Evolutionary conservation across 1,140 invertebrate species (phyloP).

Genomic region (Pogonomyrmex californicus): DNA sequence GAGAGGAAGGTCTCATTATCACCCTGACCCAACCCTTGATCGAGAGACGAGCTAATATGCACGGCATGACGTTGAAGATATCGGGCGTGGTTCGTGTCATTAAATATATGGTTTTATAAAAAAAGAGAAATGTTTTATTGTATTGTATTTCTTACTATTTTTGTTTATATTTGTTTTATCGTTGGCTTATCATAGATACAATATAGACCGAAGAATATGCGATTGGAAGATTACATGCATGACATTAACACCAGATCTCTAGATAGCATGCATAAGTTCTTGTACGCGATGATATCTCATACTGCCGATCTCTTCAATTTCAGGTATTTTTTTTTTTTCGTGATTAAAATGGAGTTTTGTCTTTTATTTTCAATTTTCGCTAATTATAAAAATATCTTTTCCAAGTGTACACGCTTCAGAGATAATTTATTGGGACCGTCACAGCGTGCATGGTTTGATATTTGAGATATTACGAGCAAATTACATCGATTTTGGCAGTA

Average conservation of each 20-base stretch:
- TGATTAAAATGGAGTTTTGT: neutral
- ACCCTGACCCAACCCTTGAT: conserved; percentile 71
- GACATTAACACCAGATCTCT: conserved; percentile 74
- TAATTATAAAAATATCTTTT: neutral
- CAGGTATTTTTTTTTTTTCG: conserved; percentile 51
- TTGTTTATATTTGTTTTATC: neutral
- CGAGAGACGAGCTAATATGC: conserved; percentile 74
- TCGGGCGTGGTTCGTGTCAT: conserved; percentile 72
- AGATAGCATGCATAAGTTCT: conserved; percentile 78
- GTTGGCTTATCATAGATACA: conserved; percentile 63
- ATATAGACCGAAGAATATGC: conserved; percentile 73
- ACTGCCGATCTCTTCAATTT: conserved; percentile 77
- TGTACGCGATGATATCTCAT: conserved; percentile 72
- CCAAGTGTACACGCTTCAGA: conserved; percentile 68
- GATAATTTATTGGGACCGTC: conserved; percentile 73
- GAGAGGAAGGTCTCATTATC: conserved; percentile 64
- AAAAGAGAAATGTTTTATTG: neutral
- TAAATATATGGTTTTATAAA: neutral
- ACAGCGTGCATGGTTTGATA: conserved; percentile 71
- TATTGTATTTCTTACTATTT: neutral
- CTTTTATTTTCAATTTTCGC: neutral
- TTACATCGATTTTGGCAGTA: conserved; percentile 73
- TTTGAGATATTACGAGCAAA: conserved; percentile 69
- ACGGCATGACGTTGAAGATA: conserved; percentile 76
- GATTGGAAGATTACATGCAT: conserved; percentile 74